Evolutionary conservation across 37 sponge, comb jelly and placozoan species (phyloP).

Genomic region (Amphimedon queenslandica): DNA sequence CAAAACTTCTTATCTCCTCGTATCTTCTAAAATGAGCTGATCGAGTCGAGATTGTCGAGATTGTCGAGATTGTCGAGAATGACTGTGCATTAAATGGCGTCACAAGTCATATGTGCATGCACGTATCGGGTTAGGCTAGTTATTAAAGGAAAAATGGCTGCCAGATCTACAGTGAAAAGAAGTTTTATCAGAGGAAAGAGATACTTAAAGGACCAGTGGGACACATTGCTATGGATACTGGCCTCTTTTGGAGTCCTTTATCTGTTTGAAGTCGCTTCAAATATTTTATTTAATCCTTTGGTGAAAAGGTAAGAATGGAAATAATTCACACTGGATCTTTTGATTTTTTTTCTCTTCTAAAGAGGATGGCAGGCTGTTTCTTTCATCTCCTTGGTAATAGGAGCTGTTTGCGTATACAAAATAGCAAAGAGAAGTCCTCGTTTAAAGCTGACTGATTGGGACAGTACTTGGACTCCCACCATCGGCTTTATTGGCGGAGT

Average conservation of each 20-base stretch:
- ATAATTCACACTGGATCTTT: background rate
- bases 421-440: background rate
- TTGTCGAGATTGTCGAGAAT: no score
- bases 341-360: background rate
- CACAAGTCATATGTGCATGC: no score
- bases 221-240: slow-evolving; percentile 38
- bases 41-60: no score
- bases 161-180: no score
- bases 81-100: no score
- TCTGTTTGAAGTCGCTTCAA: slow-evolving; percentile 42
- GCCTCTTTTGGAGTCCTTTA: slow-evolving; percentile 37
- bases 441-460: background rate
- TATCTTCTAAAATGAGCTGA: no score
- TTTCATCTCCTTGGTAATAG: background rate
- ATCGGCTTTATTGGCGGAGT: background rate
- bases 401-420: background rate
- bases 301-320: slow-evolving; percentile 30
- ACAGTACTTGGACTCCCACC: background rate
- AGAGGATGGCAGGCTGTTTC: background rate
- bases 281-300: slow-evolving; percentile 23
- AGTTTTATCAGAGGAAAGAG: background rate
- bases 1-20: no score
- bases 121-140: no score
- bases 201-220: slow-evolving; percentile 26
- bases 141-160: no score